Evolutionary conservation across 2,113 vertebrate genomes (phyloP).

Genomic region (Saccopteryx bilineata): DNA sequence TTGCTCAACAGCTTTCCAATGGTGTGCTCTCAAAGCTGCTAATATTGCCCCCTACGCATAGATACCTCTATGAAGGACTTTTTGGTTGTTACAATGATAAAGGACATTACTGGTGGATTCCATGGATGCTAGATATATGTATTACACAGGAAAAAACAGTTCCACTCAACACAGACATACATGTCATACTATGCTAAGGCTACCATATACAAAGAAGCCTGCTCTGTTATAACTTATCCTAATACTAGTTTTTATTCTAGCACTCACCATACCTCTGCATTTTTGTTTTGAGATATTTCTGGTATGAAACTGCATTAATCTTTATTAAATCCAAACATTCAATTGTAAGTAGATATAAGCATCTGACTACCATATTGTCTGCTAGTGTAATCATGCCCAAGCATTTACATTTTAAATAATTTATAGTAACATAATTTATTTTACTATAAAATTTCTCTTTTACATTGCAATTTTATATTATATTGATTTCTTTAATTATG

Average conservation of each 20-base stretch:
- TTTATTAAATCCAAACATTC: slow-evolving; percentile 48
- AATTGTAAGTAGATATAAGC: slow-evolving; percentile 39
- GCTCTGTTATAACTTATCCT: neutral
- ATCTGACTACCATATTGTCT: neutral
- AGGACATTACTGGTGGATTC: neutral
- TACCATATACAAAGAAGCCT: neutral
- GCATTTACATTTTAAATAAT: slow-evolving; percentile 48
- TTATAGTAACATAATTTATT: slow-evolving; percentile 48
- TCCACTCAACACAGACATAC: neutral
- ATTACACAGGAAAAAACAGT: neutral
- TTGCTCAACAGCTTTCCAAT: neutral
- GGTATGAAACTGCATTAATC: slow-evolving; percentile 2
- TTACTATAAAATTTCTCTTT: slow-evolving; percentile 64
- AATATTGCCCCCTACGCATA: neutral
- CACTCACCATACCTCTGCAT: neutral
- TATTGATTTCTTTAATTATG: slow-evolving; percentile 56
- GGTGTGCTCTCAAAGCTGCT: neutral
- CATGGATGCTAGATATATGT: neutral
- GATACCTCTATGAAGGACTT: neutral
- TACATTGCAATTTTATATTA: slow-evolving; percentile 46
- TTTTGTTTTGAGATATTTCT: slow-evolving; percentile 24
- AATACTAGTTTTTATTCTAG: slow-evolving; percentile 26
- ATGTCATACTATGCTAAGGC: neutral
- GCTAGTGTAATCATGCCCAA: neutral
- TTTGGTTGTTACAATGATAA: neutral